These are phyloP conservation scores for Anguilla rostrata DNA, from an alignment of 2,113 vertebrate species.

Conservation along the genomic window DNA sequence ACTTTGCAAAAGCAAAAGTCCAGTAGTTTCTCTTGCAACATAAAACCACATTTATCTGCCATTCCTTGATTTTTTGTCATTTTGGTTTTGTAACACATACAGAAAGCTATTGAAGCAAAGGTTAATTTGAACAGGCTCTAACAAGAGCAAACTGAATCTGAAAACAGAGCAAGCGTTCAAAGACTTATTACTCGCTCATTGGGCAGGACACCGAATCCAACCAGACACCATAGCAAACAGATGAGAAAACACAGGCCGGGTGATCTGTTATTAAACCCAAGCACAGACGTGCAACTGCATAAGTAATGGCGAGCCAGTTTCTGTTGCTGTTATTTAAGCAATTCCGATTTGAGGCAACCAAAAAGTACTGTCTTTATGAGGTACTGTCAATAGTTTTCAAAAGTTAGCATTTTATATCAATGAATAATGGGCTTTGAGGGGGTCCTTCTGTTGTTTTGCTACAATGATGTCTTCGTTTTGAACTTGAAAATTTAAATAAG, in stretches of 20 bases:
- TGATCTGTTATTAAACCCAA: background rate
- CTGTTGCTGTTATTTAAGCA: no score
- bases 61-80: no score
- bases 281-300: no score
- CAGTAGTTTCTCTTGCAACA: no score
- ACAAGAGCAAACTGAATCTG: conserved; percentile 34
- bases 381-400: no score
- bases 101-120: no score
- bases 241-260: background rate
- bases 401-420: no score
- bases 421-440: background rate
- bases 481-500: background rate
- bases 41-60: no score
- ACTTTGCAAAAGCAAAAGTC: background rate
- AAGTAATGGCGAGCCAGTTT: no score
- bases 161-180: conserved; percentile 42
- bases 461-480: background rate
- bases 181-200: background rate
- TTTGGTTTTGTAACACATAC: no score
- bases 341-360: no score
- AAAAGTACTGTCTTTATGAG: no score
- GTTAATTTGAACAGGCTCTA: conserved; percentile 8
- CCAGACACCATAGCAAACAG: background rate
- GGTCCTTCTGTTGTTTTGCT: background rate
- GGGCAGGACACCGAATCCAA: background rate